Evolutionary conservation across 2,113 vertebrate genomes (phyloP).

Genomic region (Solea senegalensis): DNA sequence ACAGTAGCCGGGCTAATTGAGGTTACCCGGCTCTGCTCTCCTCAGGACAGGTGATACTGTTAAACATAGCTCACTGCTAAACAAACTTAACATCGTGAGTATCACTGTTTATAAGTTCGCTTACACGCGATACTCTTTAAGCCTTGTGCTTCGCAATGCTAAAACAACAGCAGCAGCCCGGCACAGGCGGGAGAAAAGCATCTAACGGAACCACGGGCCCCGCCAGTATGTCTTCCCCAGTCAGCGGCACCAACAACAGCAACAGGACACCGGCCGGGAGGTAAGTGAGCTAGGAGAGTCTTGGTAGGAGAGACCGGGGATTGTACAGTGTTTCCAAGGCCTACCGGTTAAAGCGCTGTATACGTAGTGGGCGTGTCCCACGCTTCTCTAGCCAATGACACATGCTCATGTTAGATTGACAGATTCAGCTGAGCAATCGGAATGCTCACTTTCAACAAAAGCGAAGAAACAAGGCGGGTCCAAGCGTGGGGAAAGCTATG

Average conservation of each 20-base stretch:
- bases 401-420: conserved; percentile 45
- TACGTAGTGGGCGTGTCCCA: conserved; percentile 62
- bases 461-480: conserved; percentile 38
- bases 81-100: conserved; percentile 28
- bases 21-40: conserved; percentile 63
- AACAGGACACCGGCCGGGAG: conserved; percentile 77
- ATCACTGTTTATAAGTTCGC: conserved; percentile 51
- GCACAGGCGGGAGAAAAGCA: conserved; percentile 78
- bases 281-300: conserved; percentile 57
- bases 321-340: conserved; percentile 62
- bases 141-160: conserved; percentile 77
- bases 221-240: conserved; percentile 73
- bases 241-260: conserved; percentile 74
- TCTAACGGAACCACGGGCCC: conserved; percentile 79
- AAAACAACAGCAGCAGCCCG: conserved; percentile 79
- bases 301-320: conserved; percentile 69
- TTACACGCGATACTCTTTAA: conserved; percentile 51
- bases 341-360: conserved; percentile 79
- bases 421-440: conserved; percentile 27
- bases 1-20: conserved; percentile 57
- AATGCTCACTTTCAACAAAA: background rate
- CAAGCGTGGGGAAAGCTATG: conserved; percentile 31
- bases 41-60: conserved; percentile 34
- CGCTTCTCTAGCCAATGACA: conserved; percentile 51
- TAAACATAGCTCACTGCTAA: conserved; percentile 43